These are phyloP conservation scores for Calliopum simillimum DNA, from an alignment of 2,888 invertebrate species.

Conservation along the genomic window DNA sequence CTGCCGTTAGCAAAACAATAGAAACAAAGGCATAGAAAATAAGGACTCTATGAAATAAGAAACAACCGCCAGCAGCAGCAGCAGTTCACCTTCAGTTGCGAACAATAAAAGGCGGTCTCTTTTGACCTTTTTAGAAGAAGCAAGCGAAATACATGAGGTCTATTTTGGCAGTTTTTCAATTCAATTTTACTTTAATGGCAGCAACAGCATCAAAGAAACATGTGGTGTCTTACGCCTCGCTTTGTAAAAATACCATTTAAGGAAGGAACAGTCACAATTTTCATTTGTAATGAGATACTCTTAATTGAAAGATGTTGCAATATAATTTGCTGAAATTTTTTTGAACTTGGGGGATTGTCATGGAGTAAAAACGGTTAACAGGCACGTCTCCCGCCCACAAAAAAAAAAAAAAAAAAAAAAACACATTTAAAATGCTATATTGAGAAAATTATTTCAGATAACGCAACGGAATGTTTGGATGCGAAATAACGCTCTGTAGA, in stretches of 20 bases:
- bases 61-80: not conserved
- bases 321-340: no score
- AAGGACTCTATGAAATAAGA: not conserved
- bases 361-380: not conserved
- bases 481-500: no score
- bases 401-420: no score
- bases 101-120: constrained; percentile 22
- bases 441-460: no score
- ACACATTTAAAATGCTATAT: no score
- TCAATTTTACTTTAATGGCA: not conserved
- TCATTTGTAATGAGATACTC: constrained; percentile 24
- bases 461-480: no score
- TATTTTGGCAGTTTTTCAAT: constrained; percentile 24
- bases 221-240: not conserved
- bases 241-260: not conserved
- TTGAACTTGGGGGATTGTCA: not conserved
- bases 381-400: no score
- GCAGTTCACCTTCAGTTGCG: constrained; percentile 1
- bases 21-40: constrained; percentile 30
- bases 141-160: not conserved
- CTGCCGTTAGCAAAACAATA: constrained; percentile 12
- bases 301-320: constrained; percentile 26
- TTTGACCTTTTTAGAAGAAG: constrained; percentile 3
- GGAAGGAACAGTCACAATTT: not conserved
- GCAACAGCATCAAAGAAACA: not conserved